A percentile compares a stretch with the other conserved stretches of the same genome.
Conservation (phyloP, 2,113 vertebrate genomes). For the Lutjanus erythropterus region DNA sequence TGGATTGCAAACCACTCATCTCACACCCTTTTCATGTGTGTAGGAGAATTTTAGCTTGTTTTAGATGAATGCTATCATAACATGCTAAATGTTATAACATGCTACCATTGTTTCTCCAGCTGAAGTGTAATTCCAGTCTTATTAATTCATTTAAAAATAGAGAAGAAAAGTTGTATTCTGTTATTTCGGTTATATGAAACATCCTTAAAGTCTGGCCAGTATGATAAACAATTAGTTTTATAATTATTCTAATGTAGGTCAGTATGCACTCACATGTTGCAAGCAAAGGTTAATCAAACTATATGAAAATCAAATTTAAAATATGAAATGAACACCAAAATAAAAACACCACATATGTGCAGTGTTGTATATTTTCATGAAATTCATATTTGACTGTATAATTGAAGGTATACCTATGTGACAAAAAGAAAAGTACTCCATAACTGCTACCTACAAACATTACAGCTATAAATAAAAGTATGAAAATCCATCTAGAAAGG, state of each 20-base stretch:
- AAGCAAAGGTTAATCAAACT: not conserved
- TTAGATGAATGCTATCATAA: not conserved
- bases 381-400: constrained; percentile 10
- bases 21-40: no score
- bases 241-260: not conserved
- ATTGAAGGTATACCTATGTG: constrained; percentile 14
- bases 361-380: constrained; percentile 8
- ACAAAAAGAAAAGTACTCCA: constrained; percentile 22
- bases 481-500: constrained; percentile 57
- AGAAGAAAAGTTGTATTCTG: not conserved
- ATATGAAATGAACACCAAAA: constrained; percentile 9
- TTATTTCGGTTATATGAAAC: constrained; percentile 1
- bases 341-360: not conserved
- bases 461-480: constrained; percentile 63
- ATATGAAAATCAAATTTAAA: not conserved
- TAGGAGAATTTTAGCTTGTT: no score
- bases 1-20: no score
- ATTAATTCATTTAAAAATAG: not conserved
- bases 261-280: not conserved
- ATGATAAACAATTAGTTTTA: not conserved
- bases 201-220: not conserved
- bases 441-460: constrained; percentile 31
- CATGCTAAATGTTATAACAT: not conserved
- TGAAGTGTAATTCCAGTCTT: not conserved
- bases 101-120: not conserved